Evolutionary conservation across 2,888 invertebrate species (phyloP).

Genomic region (Synergus gifuensis): DNA sequence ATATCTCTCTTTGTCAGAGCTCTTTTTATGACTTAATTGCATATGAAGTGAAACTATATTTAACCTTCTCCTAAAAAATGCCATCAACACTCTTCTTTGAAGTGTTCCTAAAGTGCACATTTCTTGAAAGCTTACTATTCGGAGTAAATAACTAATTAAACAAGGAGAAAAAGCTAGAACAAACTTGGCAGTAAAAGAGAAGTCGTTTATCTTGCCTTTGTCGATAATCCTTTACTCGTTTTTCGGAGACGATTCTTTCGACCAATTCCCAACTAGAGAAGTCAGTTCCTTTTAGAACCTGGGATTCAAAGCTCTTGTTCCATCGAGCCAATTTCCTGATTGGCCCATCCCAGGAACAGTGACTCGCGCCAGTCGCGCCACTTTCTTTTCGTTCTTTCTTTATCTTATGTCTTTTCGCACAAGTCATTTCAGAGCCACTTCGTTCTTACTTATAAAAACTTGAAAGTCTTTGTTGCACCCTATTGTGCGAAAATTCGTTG

Average conservation of each 20-base stretch:
- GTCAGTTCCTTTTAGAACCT: constrained; percentile 37
- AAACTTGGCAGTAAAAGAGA: constrained; percentile 32
- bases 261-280: constrained; percentile 29
- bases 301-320: constrained; percentile 35
- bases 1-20: neutral
- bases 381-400: constrained; percentile 35
- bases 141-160: constrained; percentile 39
- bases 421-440: neutral
- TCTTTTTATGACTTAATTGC: neutral
- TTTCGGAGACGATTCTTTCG: constrained; percentile 39
- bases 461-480: neutral
- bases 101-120: constrained; percentile 5
- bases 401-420: neutral
- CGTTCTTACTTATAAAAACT: neutral
- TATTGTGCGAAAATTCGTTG: neutral
- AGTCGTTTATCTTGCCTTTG: constrained; percentile 39
- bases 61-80: neutral
- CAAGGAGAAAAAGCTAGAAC: constrained; percentile 25
- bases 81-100: neutral
- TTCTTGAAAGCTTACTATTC: constrained; percentile 9
- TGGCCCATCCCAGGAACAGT: constrained; percentile 19
- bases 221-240: constrained; percentile 39
- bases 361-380: constrained; percentile 18
- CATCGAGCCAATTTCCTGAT: constrained; percentile 46
- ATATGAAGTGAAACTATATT: neutral